phyloP scores from a whole-genome alignment of 2,888 invertebrate genomes.

The Mechanitis mazaeus region DNA sequence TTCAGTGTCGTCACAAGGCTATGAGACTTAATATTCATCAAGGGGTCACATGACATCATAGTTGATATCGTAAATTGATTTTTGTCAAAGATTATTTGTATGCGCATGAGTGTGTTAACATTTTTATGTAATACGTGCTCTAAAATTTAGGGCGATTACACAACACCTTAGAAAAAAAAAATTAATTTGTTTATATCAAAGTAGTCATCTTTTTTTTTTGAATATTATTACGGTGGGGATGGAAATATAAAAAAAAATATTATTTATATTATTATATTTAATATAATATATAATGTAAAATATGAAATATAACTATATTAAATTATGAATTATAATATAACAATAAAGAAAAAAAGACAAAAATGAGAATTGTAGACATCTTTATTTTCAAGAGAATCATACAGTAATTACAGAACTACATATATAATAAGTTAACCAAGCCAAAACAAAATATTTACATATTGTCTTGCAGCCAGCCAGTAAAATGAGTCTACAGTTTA shows the following conservation, averaged over 20 bases:
- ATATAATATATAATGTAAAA: too few species aligned
- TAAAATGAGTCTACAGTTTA: conserved; percentile 32
- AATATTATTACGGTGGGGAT: too few species aligned
- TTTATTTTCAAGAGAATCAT: too few species aligned
- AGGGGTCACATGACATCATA: too few species aligned
- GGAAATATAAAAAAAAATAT: too few species aligned
- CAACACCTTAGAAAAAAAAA: conserved; percentile 5
- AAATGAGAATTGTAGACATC: background rate
- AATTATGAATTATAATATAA: background rate
- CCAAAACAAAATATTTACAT: conserved; percentile 10
- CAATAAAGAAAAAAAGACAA: background rate
- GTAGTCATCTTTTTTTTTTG: too few species aligned
- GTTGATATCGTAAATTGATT: conserved; percentile 24
- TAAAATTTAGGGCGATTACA: conserved; percentile 21
- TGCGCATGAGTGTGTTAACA: conserved; percentile 35
- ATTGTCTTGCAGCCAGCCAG: conserved; percentile 13
- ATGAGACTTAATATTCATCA: too few species aligned
- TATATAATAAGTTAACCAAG: conserved; percentile 11
- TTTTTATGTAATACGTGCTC: conserved; percentile 40
- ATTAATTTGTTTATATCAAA: background rate
- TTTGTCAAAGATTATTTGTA: conserved; percentile 42
- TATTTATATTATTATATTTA: too few species aligned
- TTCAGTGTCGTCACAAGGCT: too few species aligned
- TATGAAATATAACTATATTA: too few species aligned
- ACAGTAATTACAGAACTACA: too few species aligned